phyloP scores from a whole-genome alignment of 2,888 invertebrate species.

The Macrophya annulata region DNA sequence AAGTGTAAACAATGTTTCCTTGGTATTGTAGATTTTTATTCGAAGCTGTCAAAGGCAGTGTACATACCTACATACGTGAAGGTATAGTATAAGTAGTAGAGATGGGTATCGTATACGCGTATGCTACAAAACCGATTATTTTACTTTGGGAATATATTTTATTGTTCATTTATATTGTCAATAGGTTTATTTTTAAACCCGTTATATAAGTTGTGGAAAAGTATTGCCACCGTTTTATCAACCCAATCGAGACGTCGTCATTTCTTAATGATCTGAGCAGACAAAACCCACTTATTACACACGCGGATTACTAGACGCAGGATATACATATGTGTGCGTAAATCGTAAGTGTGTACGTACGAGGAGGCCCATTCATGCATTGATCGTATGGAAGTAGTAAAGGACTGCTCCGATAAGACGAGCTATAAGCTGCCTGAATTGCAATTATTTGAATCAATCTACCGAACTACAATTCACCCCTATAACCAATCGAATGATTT shows the following conservation, averaged over 20 bases:
- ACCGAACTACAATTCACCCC: conserved; percentile 16
- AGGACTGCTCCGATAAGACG: conserved; percentile 31
- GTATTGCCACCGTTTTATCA: neutral
- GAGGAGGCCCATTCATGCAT: conserved; percentile 76
- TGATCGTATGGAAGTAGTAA: conserved; percentile 67
- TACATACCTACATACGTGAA: neutral
- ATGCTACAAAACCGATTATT: neutral
- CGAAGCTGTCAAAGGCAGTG: conserved; percentile 65
- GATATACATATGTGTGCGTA: conserved; percentile 58
- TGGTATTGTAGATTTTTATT: neutral
- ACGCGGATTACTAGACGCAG: conserved; percentile 40
- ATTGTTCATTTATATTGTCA: neutral
- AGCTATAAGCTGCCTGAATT: neutral
- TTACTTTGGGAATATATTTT: neutral
- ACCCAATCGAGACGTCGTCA: conserved; percentile 20
- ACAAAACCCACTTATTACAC: conserved; percentile 21
- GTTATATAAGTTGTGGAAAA: neutral
- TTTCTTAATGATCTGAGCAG: conserved; percentile 55
- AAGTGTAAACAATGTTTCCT: conserved; percentile 77
- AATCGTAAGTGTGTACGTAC: conserved; percentile 61
- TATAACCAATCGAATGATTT: neutral
- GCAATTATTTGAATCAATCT: conserved; percentile 27
- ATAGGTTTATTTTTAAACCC: neutral
- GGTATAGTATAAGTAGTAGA: neutral
- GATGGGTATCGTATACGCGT: neutral